These are phyloP conservation scores for Bufotes viridis DNA, from an alignment of 2,797 vertebrate species.

Conservation along the genomic window DNA sequence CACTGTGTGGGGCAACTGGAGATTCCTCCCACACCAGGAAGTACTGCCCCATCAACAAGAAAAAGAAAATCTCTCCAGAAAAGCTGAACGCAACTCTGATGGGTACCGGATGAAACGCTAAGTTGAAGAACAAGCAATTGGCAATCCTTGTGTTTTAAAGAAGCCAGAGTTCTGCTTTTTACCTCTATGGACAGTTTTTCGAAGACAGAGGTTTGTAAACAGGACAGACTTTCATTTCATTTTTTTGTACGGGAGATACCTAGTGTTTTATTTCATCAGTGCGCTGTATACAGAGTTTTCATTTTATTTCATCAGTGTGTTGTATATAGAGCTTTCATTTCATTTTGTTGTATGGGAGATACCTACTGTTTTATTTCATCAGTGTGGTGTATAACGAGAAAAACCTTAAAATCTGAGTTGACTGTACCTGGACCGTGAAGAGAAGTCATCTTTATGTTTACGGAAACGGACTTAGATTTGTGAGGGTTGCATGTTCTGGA, in stretches of 20 bases:
- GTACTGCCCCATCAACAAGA: conserved; percentile 77
- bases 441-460: conserved; percentile 12
- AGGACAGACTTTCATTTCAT: neutral
- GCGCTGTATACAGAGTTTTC: too few relatives aligned
- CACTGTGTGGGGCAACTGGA: conserved; percentile 79
- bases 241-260: neutral
- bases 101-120: conserved; percentile 67
- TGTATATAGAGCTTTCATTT: neutral
- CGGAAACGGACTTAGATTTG: neutral
- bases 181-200: neutral
- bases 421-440: neutral
- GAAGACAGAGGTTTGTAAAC: neutral
- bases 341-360: neutral
- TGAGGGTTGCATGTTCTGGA: neutral
- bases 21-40: conserved; percentile 83
- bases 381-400: neutral
- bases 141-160: neutral
- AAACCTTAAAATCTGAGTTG: neutral
- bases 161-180: neutral
- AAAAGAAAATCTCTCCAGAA: conserved; percentile 66
- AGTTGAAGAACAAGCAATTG: conserved; percentile 24
- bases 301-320: neutral
- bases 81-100: conserved; percentile 65
- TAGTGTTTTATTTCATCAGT: neutral
- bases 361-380: neutral